These are phyloP conservation scores for Dexiosoma caninum DNA, from an alignment of 2,888 invertebrate species.

Conservation along the genomic window DNA sequence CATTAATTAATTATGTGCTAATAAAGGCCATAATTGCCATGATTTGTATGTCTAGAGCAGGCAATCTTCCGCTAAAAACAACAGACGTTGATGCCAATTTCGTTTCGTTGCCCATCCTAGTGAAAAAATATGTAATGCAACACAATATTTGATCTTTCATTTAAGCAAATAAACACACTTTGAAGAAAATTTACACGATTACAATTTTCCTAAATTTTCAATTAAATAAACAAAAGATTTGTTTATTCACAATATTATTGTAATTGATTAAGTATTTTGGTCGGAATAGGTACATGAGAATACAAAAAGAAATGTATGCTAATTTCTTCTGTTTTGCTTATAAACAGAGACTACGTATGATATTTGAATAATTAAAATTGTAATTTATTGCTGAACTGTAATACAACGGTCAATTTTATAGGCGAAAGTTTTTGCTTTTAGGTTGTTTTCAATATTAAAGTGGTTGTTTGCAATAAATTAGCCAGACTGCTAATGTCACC, in stretches of 20 bases:
- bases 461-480: conserved; percentile 23
- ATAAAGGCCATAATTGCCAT: conserved; percentile 43
- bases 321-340: neutral
- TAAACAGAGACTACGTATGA: neutral
- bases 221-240: conserved; percentile 14
- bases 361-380: neutral
- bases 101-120: neutral
- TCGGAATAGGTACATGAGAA: neutral
- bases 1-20: conserved; percentile 52
- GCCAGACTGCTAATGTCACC: neutral
- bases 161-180: conserved; percentile 40
- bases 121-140: conserved; percentile 21
- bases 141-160: conserved; percentile 31
- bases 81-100: neutral
- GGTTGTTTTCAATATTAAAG: neutral
- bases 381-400: conserved; percentile 10
- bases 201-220: neutral
- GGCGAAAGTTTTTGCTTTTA: neutral
- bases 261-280: conserved; percentile 40
- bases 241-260: conserved; percentile 28
- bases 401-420: neutral
- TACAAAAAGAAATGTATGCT: neutral
- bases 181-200: neutral
- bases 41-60: conserved; percentile 43
- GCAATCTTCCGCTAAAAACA: neutral